A percentile compares a stretch with the other conserved stretches of the same genome.
These are phyloP conservation scores for Grammomys dolichurus DNA, from an alignment of 2,113 vertebrate genomes.

Conservation along the genomic window DNA sequence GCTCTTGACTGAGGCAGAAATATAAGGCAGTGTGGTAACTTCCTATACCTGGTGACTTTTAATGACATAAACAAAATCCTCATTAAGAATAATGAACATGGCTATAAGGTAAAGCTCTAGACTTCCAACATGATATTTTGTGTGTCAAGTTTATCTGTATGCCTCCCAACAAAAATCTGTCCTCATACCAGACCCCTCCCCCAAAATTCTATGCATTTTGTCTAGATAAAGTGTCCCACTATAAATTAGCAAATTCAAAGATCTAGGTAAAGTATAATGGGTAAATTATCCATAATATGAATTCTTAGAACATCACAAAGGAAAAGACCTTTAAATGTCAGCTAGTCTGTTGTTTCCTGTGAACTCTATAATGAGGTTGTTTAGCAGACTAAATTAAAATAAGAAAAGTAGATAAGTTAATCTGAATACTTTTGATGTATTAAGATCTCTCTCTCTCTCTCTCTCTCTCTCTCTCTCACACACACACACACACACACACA, in stretches of 20 bases:
- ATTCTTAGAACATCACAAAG: constrained; percentile 21
- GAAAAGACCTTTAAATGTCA: neutral
- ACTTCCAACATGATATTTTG: neutral
- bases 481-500: neutral
- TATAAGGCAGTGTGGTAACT: neutral
- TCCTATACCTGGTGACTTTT: neutral
- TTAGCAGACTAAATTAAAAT: neutral
- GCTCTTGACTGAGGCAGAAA: neutral
- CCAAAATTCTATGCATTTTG: neutral
- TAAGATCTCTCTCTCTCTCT: too few relatives aligned
- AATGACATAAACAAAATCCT: neutral
- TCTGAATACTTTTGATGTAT: constrained; percentile 18
- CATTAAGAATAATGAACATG: accelerated
- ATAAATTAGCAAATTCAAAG: neutral
- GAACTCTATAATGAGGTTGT: neutral
- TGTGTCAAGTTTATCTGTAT: neutral
- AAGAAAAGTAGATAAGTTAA: neutral
- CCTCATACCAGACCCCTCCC: neutral
- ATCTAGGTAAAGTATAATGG: neutral
- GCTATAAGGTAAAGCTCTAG: neutral
- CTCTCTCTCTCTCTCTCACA: too few relatives aligned
- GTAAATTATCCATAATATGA: neutral
- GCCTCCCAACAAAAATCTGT: neutral
- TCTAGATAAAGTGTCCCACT: neutral
- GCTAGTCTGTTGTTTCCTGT: neutral